These are phyloP conservation scores for Arothron firmamentum DNA, from an alignment of 2,113 vertebrate genomes.

Conservation along the genomic window DNA sequence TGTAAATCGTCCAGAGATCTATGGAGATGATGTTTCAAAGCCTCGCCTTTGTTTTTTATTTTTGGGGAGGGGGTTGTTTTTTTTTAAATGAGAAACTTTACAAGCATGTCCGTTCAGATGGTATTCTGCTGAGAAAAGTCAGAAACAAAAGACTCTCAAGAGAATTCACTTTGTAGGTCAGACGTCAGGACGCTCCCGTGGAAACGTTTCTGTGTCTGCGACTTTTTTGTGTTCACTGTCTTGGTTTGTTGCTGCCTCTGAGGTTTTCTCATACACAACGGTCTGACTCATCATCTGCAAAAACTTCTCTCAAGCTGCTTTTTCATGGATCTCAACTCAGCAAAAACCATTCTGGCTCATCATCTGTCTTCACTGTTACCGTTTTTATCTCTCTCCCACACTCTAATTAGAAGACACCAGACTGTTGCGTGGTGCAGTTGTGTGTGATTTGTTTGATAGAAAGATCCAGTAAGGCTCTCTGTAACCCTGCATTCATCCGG, in stretches of 20 bases:
- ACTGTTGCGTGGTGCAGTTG: constrained; percentile 19
- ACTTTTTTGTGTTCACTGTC: constrained; percentile 1
- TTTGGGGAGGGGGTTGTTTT: too few species aligned
- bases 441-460: constrained; percentile 55
- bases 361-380: background rate
- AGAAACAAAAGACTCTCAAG: constrained; percentile 1
- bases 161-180: constrained; percentile 25
- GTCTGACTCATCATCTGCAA: constrained; percentile 28
- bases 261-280: constrained; percentile 18
- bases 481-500: constrained; percentile 1
- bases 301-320: constrained; percentile 6
- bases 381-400: constrained; percentile 12
- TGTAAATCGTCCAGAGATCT: constrained; percentile 27
- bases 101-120: constrained; percentile 17
- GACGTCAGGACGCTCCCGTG: constrained; percentile 8
- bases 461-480: constrained; percentile 31
- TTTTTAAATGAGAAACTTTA: constrained; percentile 24
- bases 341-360: constrained; percentile 29
- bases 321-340: constrained; percentile 8
- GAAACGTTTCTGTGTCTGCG: constrained; percentile 18
- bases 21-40: constrained; percentile 5
- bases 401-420: constrained; percentile 27
- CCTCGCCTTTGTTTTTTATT: constrained; percentile 14
- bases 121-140: background rate
- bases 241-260: constrained; percentile 1